These are phyloP conservation scores for Patella ulyssiponensis DNA, from an alignment of 2,888 invertebrate species.

Conservation along the genomic window DNA sequence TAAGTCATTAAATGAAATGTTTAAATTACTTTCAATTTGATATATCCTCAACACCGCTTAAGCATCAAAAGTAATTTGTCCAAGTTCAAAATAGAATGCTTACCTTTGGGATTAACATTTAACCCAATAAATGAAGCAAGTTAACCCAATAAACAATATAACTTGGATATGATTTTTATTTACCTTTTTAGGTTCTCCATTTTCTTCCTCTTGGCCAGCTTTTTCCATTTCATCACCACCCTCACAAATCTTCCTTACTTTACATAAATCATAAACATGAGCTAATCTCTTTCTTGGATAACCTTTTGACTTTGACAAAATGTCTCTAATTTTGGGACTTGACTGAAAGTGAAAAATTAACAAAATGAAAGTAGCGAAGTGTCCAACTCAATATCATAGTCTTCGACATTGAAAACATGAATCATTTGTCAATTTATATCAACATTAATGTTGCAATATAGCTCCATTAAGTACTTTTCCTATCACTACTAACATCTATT, in stretches of 20 bases:
- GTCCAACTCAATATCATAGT: background rate
- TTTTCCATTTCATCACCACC: constrained; percentile 98
- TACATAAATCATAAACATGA: constrained; percentile 97
- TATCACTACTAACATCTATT: background rate
- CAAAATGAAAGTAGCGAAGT: constrained; percentile 27
- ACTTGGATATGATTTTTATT: constrained; percentile 14
- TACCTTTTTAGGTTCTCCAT: constrained; percentile 75
- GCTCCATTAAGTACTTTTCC: background rate
- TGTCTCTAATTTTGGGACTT: constrained; percentile 93
- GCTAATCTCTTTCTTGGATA: constrained; percentile 94
- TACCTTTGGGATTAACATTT: no score
- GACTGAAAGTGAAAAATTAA: constrained; percentile 76
- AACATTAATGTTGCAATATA: no score
- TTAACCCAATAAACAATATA: no score
- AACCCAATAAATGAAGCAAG: no score
- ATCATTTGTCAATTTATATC: no score
- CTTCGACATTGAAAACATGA: background rate
- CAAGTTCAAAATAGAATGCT: no score
- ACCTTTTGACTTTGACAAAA: constrained; percentile 95
- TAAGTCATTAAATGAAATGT: no score
- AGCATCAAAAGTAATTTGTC: background rate
- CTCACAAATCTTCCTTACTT: constrained; percentile 93
- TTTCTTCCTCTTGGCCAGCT: constrained; percentile 47
- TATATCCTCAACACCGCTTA: background rate
- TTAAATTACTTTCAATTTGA: no score